phyloP scores from a whole-genome alignment of 2,888 invertebrate genomes.

The Graphium colonna region DNA sequence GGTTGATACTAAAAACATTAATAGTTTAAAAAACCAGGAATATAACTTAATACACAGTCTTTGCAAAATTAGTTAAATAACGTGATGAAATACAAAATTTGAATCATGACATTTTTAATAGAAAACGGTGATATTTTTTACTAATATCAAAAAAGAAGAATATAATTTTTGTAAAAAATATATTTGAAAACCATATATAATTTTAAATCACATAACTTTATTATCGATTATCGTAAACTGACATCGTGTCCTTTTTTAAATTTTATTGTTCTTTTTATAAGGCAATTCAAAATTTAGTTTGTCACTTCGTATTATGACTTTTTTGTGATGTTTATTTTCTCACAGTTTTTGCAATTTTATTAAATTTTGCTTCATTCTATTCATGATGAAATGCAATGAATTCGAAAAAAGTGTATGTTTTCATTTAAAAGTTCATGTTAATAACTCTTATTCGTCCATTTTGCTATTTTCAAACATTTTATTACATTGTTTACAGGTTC shows the following conservation, averaged over 20 bases:
- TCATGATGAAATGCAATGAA: constrained; percentile 69
- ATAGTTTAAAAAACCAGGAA: too few relatives aligned
- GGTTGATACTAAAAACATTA: background rate
- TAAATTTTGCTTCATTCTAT: constrained; percentile 42
- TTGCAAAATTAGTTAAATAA: too few relatives aligned
- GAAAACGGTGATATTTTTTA: too few relatives aligned
- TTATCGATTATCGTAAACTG: too few relatives aligned
- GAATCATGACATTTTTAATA: too few relatives aligned
- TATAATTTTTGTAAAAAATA: too few relatives aligned
- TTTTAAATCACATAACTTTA: too few relatives aligned
- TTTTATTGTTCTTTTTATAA: background rate
- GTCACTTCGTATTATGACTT: constrained; percentile 60
- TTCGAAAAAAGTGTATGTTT: constrained; percentile 57
- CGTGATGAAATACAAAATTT: too few relatives aligned
- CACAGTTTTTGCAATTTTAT: constrained; percentile 54
- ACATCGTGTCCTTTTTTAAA: background rate
- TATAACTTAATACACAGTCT: too few relatives aligned
- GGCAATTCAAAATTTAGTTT: constrained; percentile 14
- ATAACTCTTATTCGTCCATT: background rate
- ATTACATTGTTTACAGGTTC: constrained; percentile 64
- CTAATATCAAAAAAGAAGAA: too few relatives aligned
- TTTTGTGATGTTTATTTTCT: constrained; percentile 77
- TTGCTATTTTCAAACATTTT: constrained; percentile 19
- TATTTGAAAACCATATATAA: too few relatives aligned
- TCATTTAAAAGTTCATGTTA: constrained; percentile 19